Evolutionary conservation across 92 coral and sea anemone genomes (phyloP), one percentile per base, ranked within the genome.

Genomic region (Metridium senile): DNA sequence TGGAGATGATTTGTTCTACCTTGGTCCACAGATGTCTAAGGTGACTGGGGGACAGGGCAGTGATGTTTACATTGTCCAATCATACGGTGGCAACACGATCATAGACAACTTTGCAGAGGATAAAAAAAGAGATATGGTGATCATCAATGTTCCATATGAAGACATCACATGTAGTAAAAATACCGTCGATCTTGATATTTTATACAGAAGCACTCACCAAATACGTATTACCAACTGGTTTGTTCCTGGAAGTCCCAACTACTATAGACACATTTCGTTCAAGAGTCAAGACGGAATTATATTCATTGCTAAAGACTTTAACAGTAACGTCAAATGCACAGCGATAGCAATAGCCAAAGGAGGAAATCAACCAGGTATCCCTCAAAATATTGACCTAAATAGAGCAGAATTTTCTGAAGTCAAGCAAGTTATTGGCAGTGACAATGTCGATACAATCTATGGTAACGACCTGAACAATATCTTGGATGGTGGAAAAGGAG

Each of bases 21-120:
- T 85, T 19, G 89, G 89, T 54, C 89, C 89, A 0, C 76, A 85
- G 57, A 68, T 80, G 67, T 56, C 82, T 9, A 6, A 58, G 11
- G 85, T 85, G 0, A 80, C 85, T 4, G 89, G 89, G 45, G 89
- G 89, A 33, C 45, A 43, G 18, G 86, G 82, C 2, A 63, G 77
- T 27, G 89, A 85, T 23, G 49, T 74, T 11, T 85, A 85, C 32
- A 59, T 85, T 33, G 59, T 85, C 52, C 87, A 82, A 33, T 81
- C 81, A 8, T 85, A 85, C 51, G 81, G 89, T 23, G 89, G 89
- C 10, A 85, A 66, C 73, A 73, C 89, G 43, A 54, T 84, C 26
- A 78, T 84, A 26, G 89, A 84, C 70, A 84, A 84, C 80, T 84
- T 84, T 84, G 71, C 89, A 62, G 85, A 85, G 49, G 89, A 85